phyloP scores from a whole-genome alignment of 2,113 vertebrate species.

The Dipodomys ordii region DNA sequence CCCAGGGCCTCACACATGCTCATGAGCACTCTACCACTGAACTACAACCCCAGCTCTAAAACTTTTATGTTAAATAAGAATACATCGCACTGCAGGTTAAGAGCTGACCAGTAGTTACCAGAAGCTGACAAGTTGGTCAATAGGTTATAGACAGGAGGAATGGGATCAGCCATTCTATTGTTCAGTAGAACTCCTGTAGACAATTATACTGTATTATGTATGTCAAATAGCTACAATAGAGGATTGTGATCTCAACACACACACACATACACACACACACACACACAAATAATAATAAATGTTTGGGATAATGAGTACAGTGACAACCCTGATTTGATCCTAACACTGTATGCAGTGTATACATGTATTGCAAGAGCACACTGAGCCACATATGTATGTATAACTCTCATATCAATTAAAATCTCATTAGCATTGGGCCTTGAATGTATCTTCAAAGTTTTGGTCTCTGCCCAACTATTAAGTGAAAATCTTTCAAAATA shows the following conservation, averaged over 20 bases:
- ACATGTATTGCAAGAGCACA: neutral
- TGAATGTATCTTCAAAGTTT: neutral
- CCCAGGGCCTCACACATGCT: neutral
- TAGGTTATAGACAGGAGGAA: too few species aligned
- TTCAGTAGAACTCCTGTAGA: neutral
- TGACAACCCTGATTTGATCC: neutral
- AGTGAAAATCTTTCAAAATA: slow-evolving; percentile 17
- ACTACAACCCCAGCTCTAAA: neutral
- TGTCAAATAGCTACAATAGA: neutral
- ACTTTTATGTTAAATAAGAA: neutral
- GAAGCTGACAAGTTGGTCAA: too few species aligned
- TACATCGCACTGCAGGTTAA: neutral
- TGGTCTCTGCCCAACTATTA: neutral
- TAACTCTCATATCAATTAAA: neutral
- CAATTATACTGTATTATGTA: neutral
- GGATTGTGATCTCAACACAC: neutral
- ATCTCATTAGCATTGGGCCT: neutral
- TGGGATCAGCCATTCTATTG: too few species aligned
- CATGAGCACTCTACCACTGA: neutral
- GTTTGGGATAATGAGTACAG: neutral
- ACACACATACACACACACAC: neutral
- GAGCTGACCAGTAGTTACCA: too few species aligned
- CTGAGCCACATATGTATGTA: neutral
- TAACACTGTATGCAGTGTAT: neutral
- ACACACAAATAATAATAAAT: neutral